Evolutionary conservation across 2,888 invertebrate species (phyloP), one percentile per base, ranked within the genome.

Genomic region (Eupithecia pulchellata): DNA sequence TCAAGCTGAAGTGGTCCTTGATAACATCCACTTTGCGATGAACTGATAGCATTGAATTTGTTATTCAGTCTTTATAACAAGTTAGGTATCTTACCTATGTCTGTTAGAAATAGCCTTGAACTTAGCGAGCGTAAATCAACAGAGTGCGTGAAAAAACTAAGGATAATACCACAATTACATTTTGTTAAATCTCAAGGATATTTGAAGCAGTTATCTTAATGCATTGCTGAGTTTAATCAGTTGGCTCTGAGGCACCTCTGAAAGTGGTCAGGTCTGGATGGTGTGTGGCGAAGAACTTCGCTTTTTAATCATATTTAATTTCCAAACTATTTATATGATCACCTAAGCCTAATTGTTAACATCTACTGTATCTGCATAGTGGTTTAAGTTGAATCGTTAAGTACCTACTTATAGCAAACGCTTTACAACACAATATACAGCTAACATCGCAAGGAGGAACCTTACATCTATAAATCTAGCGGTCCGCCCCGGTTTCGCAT

Each of bases 1-100:
- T 55, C 27, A 55, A 39, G 30, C 17, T 68, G 39, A 57, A 39
- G 57, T 68, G 63, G 20, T 52, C 25, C 42, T 32, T 8, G 69
- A 69, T 64, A 64, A 32, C 47, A 34, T 55, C 29, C 32, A 52
- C 20, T 47, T 20, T 20, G 20, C 20, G 47, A 11, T 6, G 42
- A 4, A 11, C 20, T 47, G 47, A 20, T 47, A 47, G 20, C 47
- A 47, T 9, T 20, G 0, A 20, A 20, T 47, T 20, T 47, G 47
- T 11, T 47, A 47, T n/a, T n/a, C 42, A 42, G n/a, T 42, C n/a
- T 8, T 42, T n/a, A n/a, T n/a, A 42, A 1, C n/a, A 42, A 42
- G 20, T 6, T 47, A 20, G 11, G 20, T 20, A 20, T 17, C 20
- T 47, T 20, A 1, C 1, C 3, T 11, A 14, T 36, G 20, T 47